A percentile compares a stretch with the other conserved stretches of the same genome.
Conservation (phyloP, 2,888 invertebrate species). For the Eurytoma adleriae region DNA sequence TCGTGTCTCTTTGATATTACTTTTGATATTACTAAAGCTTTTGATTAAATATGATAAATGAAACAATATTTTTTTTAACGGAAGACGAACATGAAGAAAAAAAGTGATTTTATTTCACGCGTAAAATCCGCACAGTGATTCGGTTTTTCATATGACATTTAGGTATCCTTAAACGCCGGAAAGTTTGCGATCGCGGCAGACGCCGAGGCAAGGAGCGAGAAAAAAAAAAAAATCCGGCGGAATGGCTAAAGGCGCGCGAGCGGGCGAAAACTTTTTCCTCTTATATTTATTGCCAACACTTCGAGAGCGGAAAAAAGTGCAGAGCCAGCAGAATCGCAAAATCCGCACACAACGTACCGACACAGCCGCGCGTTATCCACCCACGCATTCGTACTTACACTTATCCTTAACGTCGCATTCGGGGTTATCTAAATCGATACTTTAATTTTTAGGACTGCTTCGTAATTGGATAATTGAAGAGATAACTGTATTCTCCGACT, state of each 20-base stretch:
- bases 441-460: neutral
- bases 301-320: conserved; percentile 65
- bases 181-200: conserved; percentile 30
- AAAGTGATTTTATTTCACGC: neutral
- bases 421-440: too few relatives aligned
- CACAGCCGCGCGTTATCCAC: neutral
- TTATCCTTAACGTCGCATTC: too few relatives aligned
- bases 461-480: neutral
- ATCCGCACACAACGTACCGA: conserved; percentile 8
- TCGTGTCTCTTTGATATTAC: too few relatives aligned
- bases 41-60: too few relatives aligned
- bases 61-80: too few relatives aligned
- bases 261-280: conserved; percentile 59
- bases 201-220: neutral
- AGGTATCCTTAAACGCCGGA: conserved; percentile 15
- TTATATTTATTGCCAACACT: conserved; percentile 67
- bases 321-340: conserved; percentile 65
- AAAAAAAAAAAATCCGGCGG: conserved; percentile 33
- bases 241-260: conserved; percentile 46
- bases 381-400: too few relatives aligned
- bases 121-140: conserved; percentile 13
- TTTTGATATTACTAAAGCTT: too few relatives aligned
- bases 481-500: too few relatives aligned
- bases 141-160: conserved; percentile 8
- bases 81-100: too few relatives aligned